Evolutionary conservation across 1,140 invertebrate species (phyloP), one percentile per base, ranked within the genome.

Genomic region (Drosophila teissieri): DNA sequence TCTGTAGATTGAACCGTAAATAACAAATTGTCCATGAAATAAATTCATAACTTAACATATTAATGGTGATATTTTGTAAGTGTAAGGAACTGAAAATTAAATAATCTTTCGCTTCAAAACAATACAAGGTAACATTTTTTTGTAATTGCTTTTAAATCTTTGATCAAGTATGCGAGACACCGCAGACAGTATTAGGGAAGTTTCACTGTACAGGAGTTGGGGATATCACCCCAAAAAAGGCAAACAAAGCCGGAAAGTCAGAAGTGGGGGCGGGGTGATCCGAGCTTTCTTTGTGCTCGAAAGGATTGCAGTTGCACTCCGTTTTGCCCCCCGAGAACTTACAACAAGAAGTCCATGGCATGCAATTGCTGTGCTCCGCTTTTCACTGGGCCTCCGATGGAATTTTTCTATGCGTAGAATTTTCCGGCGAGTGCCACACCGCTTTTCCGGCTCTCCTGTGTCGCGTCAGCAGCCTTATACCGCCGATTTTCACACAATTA

Each of bases 261-360:
- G n/a, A 51, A 17, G n/a, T 15, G 45, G 42, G 51, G 42, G 36
- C 39, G 70, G 64, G 48, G 42, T 22, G 37, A 4, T 22, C 27
- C 15, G 42, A 62, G 75, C 45, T 52, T 55, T 86, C 81, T 78
- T 85, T 84, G 76, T 84, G 68, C 74, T 48, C 36, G 27, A 34
- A 40, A 46, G 45, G 48, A 31, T 48, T 24, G 61, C 36, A 40
- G 17, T 42, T 67, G 19, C 22, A 31, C 34, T 57, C 57, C 58
- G 45, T 42, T 69, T 39, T 57, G 37, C 60, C 6, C 56, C 45
- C 24, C 34, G 17, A 83, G 68, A 86, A 91, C 90, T 91, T 90
- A 91, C 90, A 91, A 91, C 74, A 91, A 88, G 86, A 91, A 91
- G 67, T 91, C 90, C 90, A 91, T 91, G 67, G 83, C 83, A 88